phyloP scores from a whole-genome alignment of 2,113 vertebrate species.

The Hemibagrus wyckioides region DNA sequence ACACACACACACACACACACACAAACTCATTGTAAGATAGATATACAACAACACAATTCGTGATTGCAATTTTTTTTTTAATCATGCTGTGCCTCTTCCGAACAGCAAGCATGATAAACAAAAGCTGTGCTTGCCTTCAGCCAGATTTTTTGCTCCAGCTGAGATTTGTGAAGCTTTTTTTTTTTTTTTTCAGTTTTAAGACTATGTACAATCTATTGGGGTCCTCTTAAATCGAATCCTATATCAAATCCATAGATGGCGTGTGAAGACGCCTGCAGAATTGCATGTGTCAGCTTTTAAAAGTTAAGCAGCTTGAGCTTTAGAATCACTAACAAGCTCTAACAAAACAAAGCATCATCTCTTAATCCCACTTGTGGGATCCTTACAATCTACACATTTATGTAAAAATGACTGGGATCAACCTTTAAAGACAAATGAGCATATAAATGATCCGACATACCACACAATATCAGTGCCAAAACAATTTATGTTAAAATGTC shows the following conservation, averaged over 20 bases:
- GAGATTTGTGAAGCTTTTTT: not conserved
- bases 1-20: conserved; percentile 7
- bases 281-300: not conserved
- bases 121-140: not conserved
- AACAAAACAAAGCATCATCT: not conserved
- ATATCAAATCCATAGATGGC: not conserved
- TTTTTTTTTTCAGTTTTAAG: not conserved
- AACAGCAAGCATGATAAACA: not conserved
- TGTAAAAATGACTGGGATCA: not conserved
- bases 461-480: not conserved
- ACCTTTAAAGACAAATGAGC: conserved; percentile 1
- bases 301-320: not conserved
- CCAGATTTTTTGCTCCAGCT: not conserved
- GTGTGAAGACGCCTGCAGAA: not conserved
- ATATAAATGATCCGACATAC: not conserved
- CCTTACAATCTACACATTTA: not conserved
- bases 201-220: not conserved
- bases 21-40: not conserved
- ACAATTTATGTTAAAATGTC: not conserved
- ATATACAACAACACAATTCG: not conserved
- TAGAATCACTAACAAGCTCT: not conserved
- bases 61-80: not conserved
- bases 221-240: too few species aligned
- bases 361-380: not conserved
- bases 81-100: not conserved